phyloP scores from a whole-genome alignment of 2,797 vertebrate species.

The Luscinia megarhynchos region DNA sequence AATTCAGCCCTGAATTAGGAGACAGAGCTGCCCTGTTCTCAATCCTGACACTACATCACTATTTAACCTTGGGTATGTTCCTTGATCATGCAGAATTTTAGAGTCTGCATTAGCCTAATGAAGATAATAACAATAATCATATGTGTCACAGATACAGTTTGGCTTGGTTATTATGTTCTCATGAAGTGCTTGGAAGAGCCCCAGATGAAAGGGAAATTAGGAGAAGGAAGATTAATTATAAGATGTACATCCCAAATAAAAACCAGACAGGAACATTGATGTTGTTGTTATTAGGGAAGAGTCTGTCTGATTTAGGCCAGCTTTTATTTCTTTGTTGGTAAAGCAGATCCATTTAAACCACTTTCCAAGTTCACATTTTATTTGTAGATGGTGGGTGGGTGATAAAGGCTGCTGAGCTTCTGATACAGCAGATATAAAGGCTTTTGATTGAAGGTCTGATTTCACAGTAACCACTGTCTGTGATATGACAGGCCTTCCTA shows the following conservation, averaged over 20 bases:
- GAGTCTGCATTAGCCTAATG: conserved; percentile 50
- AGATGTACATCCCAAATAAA: conserved; percentile 49
- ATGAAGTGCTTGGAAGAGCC: conserved; percentile 24
- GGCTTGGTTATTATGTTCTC: conserved; percentile 52
- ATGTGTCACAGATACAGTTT: conserved; percentile 36
- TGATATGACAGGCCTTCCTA: not conserved
- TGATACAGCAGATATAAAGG: not conserved
- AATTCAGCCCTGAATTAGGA: not conserved
- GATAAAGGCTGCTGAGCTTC: conserved; percentile 31
- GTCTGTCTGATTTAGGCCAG: conserved; percentile 20
- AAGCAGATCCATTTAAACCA: conserved; percentile 18
- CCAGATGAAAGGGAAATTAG: conserved; percentile 61
- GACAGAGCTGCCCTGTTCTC: not conserved
- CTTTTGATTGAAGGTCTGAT: conserved; percentile 33
- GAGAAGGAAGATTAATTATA: conserved; percentile 61
- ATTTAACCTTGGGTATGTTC: not conserved
- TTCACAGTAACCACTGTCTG: not conserved
- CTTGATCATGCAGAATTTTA: conserved; percentile 17
- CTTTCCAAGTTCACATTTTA: not conserved
- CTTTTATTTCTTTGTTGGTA: conserved; percentile 16
- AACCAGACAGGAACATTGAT: not conserved
- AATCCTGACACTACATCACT: not conserved
- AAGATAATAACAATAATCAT: conserved; percentile 68
- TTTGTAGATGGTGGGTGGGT: not conserved
- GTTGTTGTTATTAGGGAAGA: conserved; percentile 29